phyloP scores from a whole-genome alignment of 2,888 invertebrate genomes.

The Metellina segmentata region DNA sequence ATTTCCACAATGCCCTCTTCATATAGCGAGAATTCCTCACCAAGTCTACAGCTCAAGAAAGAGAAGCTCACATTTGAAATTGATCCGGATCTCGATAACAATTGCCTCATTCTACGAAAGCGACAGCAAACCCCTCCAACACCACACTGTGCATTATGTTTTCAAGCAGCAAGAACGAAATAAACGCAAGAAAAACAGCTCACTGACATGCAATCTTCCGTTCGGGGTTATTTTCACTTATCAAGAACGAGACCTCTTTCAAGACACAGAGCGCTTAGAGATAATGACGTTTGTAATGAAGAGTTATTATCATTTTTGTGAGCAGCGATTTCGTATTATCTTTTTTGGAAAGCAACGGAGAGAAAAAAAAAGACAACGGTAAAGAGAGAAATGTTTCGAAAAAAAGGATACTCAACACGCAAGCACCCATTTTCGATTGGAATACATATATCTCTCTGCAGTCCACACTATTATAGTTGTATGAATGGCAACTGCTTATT shows the following conservation, averaged over 20 bases:
- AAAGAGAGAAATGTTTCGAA: not conserved
- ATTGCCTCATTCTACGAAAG: not conserved
- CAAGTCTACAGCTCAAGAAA: not conserved
- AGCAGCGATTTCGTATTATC: not conserved
- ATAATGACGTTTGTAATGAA: slow-evolving; percentile 20
- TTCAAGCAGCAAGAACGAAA: not conserved
- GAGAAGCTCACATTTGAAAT: not conserved
- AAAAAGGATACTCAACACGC: not conserved
- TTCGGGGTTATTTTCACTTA: not conserved
- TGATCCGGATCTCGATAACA: not conserved
- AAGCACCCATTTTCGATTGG: not conserved
- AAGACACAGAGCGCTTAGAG: not conserved
- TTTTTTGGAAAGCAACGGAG: not conserved
- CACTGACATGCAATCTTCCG: not conserved
- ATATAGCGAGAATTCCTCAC: not conserved
- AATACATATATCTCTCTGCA: not conserved
- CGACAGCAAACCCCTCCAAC: not conserved
- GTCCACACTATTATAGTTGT: not conserved
- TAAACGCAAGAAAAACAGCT: not conserved
- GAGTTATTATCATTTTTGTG: slow-evolving; percentile 9
- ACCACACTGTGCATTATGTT: not conserved
- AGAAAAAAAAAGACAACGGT: not conserved
- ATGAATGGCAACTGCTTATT: not conserved
- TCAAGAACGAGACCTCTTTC: not conserved
- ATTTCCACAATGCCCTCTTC: not conserved